Percentiles rank a stretch among this genome's conserved stretches.
These are phyloP conservation scores for Trachelipus rathkii DNA, from an alignment of 1,140 invertebrate species.

Conservation along the genomic window DNA sequence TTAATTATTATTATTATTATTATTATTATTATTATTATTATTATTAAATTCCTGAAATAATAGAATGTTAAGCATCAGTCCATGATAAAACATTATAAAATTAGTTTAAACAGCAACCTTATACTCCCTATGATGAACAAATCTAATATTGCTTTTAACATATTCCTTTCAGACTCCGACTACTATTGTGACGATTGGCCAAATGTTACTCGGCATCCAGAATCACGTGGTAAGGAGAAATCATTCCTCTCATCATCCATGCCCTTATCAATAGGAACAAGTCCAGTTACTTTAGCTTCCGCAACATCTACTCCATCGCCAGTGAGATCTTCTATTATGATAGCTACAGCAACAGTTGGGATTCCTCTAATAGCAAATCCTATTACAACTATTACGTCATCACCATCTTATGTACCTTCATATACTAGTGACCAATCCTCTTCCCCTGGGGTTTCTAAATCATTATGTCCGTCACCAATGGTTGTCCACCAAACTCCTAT, in stretches of 20 bases:
- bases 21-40: no score
- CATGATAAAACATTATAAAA: no score
- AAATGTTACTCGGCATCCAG: background rate
- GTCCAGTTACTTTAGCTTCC: background rate
- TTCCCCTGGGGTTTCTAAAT: background rate
- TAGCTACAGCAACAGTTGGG: background rate
- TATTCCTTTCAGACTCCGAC: background rate
- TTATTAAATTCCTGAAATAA: no score
- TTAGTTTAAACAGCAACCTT: no score
- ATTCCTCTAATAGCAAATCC: background rate
- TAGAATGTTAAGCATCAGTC: no score
- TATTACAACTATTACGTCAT: background rate
- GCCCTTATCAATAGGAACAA: background rate
- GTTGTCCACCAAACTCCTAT: conserved; percentile 57
- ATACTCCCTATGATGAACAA: no score
- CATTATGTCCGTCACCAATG: background rate
- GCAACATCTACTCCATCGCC: background rate
- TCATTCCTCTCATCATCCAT: background rate
- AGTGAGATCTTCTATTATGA: background rate
- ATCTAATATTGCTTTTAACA: no score
- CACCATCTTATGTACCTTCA: background rate
- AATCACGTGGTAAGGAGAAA: background rate
- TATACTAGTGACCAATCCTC: background rate
- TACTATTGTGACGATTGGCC: background rate
- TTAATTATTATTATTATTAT: no score